Conservation (phyloP, 2,113 vertebrate species). For the Chascanopsetta lugubris region DNA sequence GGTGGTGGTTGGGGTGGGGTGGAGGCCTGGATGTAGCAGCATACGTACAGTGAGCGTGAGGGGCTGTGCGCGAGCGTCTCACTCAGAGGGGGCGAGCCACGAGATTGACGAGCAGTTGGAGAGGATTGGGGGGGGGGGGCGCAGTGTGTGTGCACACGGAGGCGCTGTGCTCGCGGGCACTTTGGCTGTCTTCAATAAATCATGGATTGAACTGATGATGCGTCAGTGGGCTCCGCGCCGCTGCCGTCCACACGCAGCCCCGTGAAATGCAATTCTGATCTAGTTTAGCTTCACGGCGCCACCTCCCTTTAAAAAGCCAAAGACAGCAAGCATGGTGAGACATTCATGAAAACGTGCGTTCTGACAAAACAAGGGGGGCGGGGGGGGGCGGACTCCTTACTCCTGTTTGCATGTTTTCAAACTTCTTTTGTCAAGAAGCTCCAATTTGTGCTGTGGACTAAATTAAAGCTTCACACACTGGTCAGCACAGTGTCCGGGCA, state of each 20-base stretch:
- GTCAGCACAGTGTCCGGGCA: conserved; percentile 78
- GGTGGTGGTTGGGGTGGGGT: neutral
- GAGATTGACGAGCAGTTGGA: conserved; percentile 47
- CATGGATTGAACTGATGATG: conserved; percentile 65
- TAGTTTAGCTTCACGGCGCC: conserved; percentile 35
- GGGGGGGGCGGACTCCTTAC: conserved; percentile 25
- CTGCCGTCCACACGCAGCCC: conserved; percentile 46
- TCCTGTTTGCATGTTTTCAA: conserved; percentile 41
- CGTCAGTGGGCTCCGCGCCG: conserved; percentile 66
- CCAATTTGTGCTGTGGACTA: conserved; percentile 77
- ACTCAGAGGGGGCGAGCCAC: conserved; percentile 40
- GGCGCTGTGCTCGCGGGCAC: conserved; percentile 67
- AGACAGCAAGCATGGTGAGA: conserved; percentile 44
- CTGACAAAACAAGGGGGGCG: conserved; percentile 50
- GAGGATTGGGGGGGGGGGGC: conserved; percentile 58
- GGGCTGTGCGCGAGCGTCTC: conserved; percentile 42
- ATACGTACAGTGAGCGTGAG: conserved; percentile 24
- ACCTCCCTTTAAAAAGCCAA: conserved; percentile 29
- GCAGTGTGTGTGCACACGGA: conserved; percentile 58
- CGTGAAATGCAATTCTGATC: conserved; percentile 44
- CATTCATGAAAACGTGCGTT: conserved; percentile 50
- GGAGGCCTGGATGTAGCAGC: conserved; percentile 37
- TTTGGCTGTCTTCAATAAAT: conserved; percentile 74
- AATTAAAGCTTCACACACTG: conserved; percentile 76
- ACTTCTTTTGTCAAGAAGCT: conserved; percentile 50